Conservation (phyloP, 2,888 invertebrate genomes). For the Cataglyphis livida region DNA sequence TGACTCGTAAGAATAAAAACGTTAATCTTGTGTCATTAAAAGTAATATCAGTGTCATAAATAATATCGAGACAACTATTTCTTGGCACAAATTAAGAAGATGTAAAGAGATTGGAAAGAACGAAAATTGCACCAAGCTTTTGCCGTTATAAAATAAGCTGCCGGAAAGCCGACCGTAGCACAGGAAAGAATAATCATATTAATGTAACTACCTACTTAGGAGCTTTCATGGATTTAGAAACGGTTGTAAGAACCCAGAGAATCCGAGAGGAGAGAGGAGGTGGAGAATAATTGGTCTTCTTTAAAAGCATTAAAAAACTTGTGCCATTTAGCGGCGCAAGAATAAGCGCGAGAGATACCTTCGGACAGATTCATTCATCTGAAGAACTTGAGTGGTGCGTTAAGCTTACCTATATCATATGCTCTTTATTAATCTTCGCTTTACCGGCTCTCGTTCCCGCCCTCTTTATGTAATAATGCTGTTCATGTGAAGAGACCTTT, state of each 20-base stretch:
- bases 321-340: conserved; percentile 24
- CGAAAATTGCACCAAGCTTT: conserved; percentile 37
- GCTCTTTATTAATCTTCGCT: conserved; percentile 28
- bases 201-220: conserved; percentile 45
- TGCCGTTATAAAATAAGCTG: conserved; percentile 24
- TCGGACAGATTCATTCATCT: conserved; percentile 17
- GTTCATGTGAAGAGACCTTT: conserved; percentile 6
- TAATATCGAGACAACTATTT: conserved; percentile 24
- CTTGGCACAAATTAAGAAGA: conserved; percentile 3
- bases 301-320: conserved; percentile 45
- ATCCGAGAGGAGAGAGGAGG: neutral
- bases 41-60: conserved; percentile 22
- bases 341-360: conserved; percentile 1
- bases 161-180: conserved; percentile 29
- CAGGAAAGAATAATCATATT: conserved; percentile 20
- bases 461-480: conserved; percentile 23
- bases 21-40: conserved; percentile 33
- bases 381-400: conserved; percentile 2
- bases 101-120: conserved; percentile 21
- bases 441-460: neutral
- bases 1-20: conserved; percentile 14
- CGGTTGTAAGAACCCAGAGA: conserved; percentile 15
- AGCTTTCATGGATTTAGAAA: conserved; percentile 31
- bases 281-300: conserved; percentile 41
- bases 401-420: conserved; percentile 16